phyloP scores from a whole-genome alignment of 2,888 invertebrate genomes.

The Nomada flava region DNA sequence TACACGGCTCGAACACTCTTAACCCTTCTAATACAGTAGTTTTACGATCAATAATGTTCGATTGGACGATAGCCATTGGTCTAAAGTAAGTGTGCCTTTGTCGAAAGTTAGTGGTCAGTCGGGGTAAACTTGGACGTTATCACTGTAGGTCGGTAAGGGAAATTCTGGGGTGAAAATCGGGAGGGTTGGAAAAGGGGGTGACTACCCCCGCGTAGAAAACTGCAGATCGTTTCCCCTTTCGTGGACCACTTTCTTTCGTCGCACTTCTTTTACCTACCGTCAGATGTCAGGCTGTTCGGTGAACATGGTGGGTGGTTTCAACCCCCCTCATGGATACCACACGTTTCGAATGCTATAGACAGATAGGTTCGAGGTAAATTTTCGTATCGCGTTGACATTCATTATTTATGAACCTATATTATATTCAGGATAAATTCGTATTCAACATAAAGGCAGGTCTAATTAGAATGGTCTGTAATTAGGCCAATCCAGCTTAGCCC shows the following conservation, averaged over 20 bases:
- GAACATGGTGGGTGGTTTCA: not conserved
- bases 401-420: slow-evolving; percentile 16
- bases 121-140: slow-evolving; percentile 37
- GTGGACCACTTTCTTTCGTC: slow-evolving; percentile 45
- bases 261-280: slow-evolving; percentile 64
- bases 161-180: slow-evolving; percentile 2
- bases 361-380: not conserved
- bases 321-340: not conserved
- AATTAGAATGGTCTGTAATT: slow-evolving; percentile 36
- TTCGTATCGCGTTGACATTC: not conserved
- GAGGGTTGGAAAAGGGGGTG: slow-evolving; percentile 18
- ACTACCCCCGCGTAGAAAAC: slow-evolving; percentile 48
- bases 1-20: slow-evolving; percentile 16
- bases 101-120: slow-evolving; percentile 43
- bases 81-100: slow-evolving; percentile 37
- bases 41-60: slow-evolving; percentile 56
- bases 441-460: slow-evolving; percentile 6
- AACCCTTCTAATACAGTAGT: slow-evolving; percentile 20
- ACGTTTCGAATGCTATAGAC: not conserved
- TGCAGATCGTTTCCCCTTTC: slow-evolving; percentile 49
- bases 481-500: slow-evolving; percentile 15
- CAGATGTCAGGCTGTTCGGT: slow-evolving; percentile 68
- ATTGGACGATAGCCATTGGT: slow-evolving; percentile 19
- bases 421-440: not conserved
- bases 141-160: slow-evolving; percentile 67